Conservation (phyloP, 2,113 vertebrate genomes). For the Sitta europaea region DNA sequence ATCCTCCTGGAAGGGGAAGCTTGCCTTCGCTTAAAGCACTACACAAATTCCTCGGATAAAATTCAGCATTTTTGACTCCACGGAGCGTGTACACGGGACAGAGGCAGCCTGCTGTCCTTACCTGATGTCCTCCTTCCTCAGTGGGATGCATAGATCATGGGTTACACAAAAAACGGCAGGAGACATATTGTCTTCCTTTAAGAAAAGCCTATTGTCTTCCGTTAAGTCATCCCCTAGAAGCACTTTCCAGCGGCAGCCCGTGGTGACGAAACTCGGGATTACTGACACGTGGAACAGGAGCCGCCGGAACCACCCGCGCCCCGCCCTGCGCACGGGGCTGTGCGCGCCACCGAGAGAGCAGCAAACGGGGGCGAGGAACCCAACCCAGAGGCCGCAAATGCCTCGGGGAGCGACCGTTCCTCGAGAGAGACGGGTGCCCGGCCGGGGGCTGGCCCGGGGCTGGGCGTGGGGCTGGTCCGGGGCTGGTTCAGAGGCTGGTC, state of each 20-base stretch:
- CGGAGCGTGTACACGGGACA: accelerated
- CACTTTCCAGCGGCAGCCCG: background rate
- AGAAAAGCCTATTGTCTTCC: background rate
- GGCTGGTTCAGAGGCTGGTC: background rate
- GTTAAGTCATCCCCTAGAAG: background rate
- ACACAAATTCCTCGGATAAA: background rate
- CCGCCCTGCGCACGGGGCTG: background rate
- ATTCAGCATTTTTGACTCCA: background rate
- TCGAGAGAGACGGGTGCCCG: background rate
- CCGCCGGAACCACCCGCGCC: background rate
- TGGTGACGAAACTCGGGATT: accelerated
- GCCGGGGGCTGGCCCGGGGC: background rate
- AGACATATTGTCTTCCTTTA: background rate
- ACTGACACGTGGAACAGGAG: accelerated
- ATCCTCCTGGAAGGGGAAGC: background rate
- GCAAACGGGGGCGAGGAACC: background rate
- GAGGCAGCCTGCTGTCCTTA: background rate
- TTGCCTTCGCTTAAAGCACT: background rate
- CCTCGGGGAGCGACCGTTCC: background rate
- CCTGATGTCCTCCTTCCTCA: background rate
- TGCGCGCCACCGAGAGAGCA: background rate
- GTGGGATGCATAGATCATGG: background rate
- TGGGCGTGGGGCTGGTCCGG: background rate
- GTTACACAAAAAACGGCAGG: background rate
- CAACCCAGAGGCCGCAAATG: background rate